phyloP scores from a whole-genome alignment of 1,140 invertebrate genomes.

The Ditylenchus dipsaci region DNA sequence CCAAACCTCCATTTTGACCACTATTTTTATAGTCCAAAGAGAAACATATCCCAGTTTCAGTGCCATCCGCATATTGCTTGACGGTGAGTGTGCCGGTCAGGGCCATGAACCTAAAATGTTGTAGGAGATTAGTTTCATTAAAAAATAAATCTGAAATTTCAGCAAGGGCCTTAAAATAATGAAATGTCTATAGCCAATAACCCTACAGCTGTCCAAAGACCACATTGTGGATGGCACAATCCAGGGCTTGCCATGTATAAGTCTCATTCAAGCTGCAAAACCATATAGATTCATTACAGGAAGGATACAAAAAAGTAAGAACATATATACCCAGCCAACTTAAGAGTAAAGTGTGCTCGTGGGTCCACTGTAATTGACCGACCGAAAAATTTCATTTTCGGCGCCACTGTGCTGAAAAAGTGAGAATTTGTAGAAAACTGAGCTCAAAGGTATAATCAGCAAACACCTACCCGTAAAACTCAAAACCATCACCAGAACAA shows the following conservation, averaged over 20 bases:
- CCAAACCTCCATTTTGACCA: not conserved
- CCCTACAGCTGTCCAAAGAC: conserved; percentile 94
- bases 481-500: conserved; percentile 62
- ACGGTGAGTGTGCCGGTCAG: not conserved
- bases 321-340: conserved; percentile 82
- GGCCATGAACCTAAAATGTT: not conserved
- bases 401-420: conserved; percentile 2
- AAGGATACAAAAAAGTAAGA: too few species aligned
- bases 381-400: conserved; percentile 13
- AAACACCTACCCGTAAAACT: conserved; percentile 3
- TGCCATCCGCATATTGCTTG: not conserved
- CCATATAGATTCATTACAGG: too few species aligned
- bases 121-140: too few species aligned
- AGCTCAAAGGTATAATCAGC: too few species aligned
- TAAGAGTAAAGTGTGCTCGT: conserved; percentile 63
- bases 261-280: conserved; percentile 84
- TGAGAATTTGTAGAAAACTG: too few species aligned
- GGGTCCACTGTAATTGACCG: conserved; percentile 6
- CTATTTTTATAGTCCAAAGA: not conserved
- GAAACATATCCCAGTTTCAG: not conserved
- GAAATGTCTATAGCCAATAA: conserved; percentile 55
- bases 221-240: conserved; percentile 91
- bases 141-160: too few species aligned
- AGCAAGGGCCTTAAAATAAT: too few species aligned
- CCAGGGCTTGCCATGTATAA: conserved; percentile 91